These are phyloP conservation scores for Epinotia ramella DNA, from an alignment of 2,888 invertebrate species.

Conservation along the genomic window DNA sequence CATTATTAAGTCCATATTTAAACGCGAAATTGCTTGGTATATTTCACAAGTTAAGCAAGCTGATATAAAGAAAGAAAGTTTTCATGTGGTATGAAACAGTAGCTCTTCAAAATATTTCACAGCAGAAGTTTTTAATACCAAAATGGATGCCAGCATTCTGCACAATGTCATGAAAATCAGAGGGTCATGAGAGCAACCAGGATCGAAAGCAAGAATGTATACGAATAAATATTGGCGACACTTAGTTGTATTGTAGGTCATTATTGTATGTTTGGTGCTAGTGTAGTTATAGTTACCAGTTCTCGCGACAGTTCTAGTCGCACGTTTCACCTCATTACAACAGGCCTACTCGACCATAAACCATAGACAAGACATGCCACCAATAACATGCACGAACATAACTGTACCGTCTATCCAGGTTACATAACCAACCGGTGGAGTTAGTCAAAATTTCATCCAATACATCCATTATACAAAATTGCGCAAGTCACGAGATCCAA, in stretches of 20 bases:
- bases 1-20: background rate
- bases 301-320: constrained; percentile 17
- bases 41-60: too few species aligned
- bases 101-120: too few species aligned
- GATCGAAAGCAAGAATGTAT: too few species aligned
- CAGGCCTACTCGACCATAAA: constrained; percentile 32
- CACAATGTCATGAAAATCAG: too few species aligned
- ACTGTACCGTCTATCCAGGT: constrained; percentile 33
- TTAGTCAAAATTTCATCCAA: constrained; percentile 47
- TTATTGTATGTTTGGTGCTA: background rate
- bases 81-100: too few species aligned
- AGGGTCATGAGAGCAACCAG: too few species aligned
- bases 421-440: constrained; percentile 37
- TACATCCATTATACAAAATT: constrained; percentile 47
- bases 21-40: too few species aligned
- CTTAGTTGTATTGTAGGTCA: background rate
- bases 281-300: background rate
- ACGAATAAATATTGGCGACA: too few species aligned
- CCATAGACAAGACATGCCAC: constrained; percentile 40
- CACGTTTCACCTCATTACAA: constrained; percentile 44
- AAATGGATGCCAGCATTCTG: too few species aligned
- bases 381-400: constrained; percentile 41
- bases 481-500: constrained; percentile 52
- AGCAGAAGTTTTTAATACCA: too few species aligned
- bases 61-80: too few species aligned